Evolutionary conservation across 2,113 vertebrate species (phyloP).

Genomic region (Hystrix cristata): DNA sequence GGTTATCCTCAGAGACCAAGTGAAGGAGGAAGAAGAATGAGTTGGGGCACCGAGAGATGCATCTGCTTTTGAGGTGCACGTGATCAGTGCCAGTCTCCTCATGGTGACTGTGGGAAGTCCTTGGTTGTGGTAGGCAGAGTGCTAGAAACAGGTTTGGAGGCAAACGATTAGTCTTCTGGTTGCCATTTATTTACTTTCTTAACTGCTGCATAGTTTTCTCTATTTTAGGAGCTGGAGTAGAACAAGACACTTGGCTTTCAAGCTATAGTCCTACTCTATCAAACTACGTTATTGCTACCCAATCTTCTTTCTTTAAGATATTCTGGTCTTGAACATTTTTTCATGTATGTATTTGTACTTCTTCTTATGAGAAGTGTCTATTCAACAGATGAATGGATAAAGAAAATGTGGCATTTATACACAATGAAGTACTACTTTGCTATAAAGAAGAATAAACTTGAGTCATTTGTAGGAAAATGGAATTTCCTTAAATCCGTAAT

Average conservation of each 20-base stretch:
- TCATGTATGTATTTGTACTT: not conserved
- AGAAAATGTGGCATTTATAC: not conserved
- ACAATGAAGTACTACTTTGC: not conserved
- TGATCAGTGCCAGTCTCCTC: not conserved
- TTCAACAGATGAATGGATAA: not conserved
- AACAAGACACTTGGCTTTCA: not conserved
- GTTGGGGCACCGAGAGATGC: not conserved
- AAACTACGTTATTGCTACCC: not conserved
- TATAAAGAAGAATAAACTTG: not conserved
- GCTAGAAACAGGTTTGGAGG: not conserved
- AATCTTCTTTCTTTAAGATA: not conserved
- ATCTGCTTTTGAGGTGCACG: not conserved
- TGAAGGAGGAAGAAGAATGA: not conserved
- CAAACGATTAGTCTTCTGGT: not conserved
- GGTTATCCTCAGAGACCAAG: not conserved
- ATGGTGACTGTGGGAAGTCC: not conserved
- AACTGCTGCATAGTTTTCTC: not conserved
- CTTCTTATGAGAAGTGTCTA: not conserved
- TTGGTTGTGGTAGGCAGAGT: not conserved
- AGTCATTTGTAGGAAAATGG: not conserved
- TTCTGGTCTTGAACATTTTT: not conserved
- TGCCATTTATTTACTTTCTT: conserved; percentile 26
- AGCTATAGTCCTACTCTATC: not conserved
- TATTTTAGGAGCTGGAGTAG: not conserved
- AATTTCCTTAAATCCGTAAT: not conserved